phyloP scores from a whole-genome alignment of 2,888 invertebrate genomes.

The Zygothrica quintamaculata region DNA sequence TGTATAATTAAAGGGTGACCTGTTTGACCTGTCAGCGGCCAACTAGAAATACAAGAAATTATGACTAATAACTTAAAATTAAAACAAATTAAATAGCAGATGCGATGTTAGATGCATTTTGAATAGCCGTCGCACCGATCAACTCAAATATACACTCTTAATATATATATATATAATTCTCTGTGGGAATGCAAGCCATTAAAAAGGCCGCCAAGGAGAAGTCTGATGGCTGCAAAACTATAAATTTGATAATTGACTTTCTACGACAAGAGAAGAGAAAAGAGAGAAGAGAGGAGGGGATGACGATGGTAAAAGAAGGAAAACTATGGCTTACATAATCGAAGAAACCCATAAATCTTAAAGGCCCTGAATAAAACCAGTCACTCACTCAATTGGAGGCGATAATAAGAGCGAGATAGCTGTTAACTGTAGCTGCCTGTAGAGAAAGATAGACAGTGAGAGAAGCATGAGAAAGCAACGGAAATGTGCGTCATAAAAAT shows the following conservation, averaged over 20 bases:
- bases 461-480: constrained; percentile 34
- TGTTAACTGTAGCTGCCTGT: background rate
- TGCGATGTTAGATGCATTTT: constrained; percentile 37
- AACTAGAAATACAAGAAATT: constrained; percentile 67
- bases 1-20: constrained; percentile 50
- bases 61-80: constrained; percentile 81
- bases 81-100: constrained; percentile 71
- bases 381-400: constrained; percentile 53
- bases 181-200: constrained; percentile 57
- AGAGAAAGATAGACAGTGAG: too few species aligned
- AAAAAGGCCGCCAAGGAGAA: constrained; percentile 52
- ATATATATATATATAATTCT: constrained; percentile 21
- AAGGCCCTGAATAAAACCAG: constrained; percentile 48
- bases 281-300: constrained; percentile 8
- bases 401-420: constrained; percentile 20
- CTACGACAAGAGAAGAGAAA: constrained; percentile 34
- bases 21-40: constrained; percentile 59
- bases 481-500: constrained; percentile 80
- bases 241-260: constrained; percentile 82
- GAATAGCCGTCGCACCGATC: constrained; percentile 9
- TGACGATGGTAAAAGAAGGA: constrained; percentile 32
- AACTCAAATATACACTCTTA: constrained; percentile 17
- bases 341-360: constrained; percentile 76
- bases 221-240: constrained; percentile 60
- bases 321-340: constrained; percentile 71